Conservation (phyloP, 35 echinoderm and acorn worm species). For the Lytechinus pictus region DNA sequence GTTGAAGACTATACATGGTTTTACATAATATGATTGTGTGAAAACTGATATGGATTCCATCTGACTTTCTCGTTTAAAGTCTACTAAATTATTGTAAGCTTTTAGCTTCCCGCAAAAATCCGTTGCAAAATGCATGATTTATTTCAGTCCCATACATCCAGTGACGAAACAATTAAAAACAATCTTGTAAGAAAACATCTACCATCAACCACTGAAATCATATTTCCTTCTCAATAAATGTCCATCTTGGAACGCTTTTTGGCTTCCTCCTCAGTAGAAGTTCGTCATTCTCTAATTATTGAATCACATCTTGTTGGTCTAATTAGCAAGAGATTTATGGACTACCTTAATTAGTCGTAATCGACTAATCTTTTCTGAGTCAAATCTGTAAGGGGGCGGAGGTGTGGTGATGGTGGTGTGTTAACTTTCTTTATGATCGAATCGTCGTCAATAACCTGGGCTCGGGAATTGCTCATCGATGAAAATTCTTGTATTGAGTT, state of each 20-base stretch:
- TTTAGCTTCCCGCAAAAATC: too few species aligned
- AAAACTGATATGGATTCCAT: too few species aligned
- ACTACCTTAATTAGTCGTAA: not conserved
- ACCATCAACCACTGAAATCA: not conserved
- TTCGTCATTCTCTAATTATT: not conserved
- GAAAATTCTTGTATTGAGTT: too few species aligned
- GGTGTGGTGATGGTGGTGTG: not conserved
- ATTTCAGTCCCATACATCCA: too few species aligned
- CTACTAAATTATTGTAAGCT: too few species aligned
- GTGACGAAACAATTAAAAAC: too few species aligned
- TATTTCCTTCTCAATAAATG: not conserved
- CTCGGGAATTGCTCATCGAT: not conserved
- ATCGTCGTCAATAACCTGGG: not conserved
- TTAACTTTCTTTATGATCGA: not conserved
- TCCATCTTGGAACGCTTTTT: not conserved
- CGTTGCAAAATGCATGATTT: too few species aligned
- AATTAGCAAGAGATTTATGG: not conserved
- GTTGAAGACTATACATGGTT: too few species aligned
- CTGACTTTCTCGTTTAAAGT: too few species aligned
- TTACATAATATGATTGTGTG: too few species aligned
- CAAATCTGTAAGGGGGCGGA: not conserved
- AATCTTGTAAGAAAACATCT: not conserved
- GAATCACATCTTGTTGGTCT: not conserved
- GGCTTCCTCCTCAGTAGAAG: not conserved
- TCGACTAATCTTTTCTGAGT: not conserved